Evolutionary conservation across 1,140 invertebrate genomes (phyloP), one percentile per base, ranked within the genome.

Genomic region (Drosophila suzukii): DNA sequence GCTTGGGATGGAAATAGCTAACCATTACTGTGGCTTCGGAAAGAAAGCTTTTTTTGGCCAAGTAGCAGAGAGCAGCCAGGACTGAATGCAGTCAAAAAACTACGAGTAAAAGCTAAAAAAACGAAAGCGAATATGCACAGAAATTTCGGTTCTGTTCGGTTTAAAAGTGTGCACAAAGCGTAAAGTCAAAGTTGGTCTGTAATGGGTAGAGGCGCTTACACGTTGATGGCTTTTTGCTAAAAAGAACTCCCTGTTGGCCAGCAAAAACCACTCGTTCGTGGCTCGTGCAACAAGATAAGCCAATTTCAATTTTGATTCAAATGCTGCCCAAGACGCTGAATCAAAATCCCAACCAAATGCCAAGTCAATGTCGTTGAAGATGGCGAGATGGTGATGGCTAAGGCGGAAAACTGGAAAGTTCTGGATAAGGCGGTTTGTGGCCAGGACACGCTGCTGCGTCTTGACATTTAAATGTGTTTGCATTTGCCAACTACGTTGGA

Each of bases 241-340:
- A 32, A 20, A 20, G 13, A 53, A 55, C 13, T 12, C 38, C 38
- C 49, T 34, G 44, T 24, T 47, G 51, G 39, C 60, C 34, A 34
- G 51, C 27, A 36, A 70, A 81, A 85, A 71, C 81, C 61, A 43
- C 82, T 71, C 58, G 54, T 78, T 86, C 58, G 61, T 78, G 71
- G 79, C 72, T 55, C 66, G 4, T 58, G 66, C 84, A 84, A 81
- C 84, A 74, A 89, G 84, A 88, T 84, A 88, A 88, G 84, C 84
- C 84, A 88, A 88, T 88, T 89, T 89, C 68, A 72, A 88, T 81
- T 89, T 78, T 84, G 80, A 84, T 78, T 88, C 84, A 84, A 84
- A 88, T 84, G 76, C 83, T 58, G 68, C 39, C 65, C 70, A 81
- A 70, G 70, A 78, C 75, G 71, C 63, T 79, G 67, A 89, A 80